Conservation (phyloP, 2,113 vertebrate genomes). For the Seriola rivoliana region DNA sequence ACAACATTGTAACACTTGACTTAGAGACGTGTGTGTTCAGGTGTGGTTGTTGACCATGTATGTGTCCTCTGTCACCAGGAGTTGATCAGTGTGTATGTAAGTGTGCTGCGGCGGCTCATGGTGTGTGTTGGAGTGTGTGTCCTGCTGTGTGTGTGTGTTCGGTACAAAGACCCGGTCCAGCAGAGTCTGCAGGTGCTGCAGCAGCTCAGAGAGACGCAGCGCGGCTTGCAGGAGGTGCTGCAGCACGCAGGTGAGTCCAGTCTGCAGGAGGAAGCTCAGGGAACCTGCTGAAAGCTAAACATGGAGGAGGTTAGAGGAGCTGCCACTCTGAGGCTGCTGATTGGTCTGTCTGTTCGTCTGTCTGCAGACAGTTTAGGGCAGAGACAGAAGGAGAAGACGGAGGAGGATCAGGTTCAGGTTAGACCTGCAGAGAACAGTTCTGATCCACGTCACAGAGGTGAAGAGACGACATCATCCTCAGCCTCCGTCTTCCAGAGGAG, state of each 20-base stretch:
- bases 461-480: neutral
- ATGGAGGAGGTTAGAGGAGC: too few relatives aligned
- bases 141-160: conserved; percentile 58
- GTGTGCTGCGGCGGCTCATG: conserved; percentile 47
- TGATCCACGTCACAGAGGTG: neutral
- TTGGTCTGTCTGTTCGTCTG: neutral
- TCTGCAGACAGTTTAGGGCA: conserved; percentile 55
- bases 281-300: too few relatives aligned
- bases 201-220: conserved; percentile 68
- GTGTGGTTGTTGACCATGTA: too few relatives aligned
- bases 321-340: neutral
- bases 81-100: conserved; percentile 48
- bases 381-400: neutral
- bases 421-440: neutral
- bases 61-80: conserved; percentile 48
- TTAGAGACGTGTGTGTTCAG: too few relatives aligned
- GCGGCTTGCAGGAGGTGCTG: conserved; percentile 72
- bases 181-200: conserved; percentile 71
- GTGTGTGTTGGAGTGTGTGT: conserved; percentile 49
- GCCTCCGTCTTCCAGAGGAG: conserved; percentile 8
- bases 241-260: conserved; percentile 58
- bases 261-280: neutral
- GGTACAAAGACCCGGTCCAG: conserved; percentile 71
- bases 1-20: neutral
- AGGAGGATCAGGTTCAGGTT: conserved; percentile 12